phyloP scores from a whole-genome alignment of 1,140 invertebrate genomes.

The Riptortus pedestris region DNA sequence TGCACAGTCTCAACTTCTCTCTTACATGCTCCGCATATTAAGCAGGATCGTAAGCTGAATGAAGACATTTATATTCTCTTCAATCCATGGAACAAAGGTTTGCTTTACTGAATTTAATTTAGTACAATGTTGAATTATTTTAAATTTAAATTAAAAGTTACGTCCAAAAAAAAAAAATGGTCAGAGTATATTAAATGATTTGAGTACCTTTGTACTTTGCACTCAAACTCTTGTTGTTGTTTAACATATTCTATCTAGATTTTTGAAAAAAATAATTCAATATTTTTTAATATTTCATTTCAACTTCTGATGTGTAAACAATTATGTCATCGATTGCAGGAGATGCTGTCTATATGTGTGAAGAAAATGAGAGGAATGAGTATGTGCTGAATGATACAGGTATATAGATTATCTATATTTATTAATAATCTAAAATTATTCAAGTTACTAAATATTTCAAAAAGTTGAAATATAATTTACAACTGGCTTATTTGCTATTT shows the following conservation, averaged over 20 bases:
- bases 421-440: too few relatives aligned
- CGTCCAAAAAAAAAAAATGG: background rate
- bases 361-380: slow-evolving; percentile 50
- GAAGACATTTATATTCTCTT: slow-evolving; percentile 65
- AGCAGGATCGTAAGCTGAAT: slow-evolving; percentile 39
- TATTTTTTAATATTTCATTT: background rate
- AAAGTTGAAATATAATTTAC: too few relatives aligned
- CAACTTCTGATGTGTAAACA: too few relatives aligned
- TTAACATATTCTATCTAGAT: too few relatives aligned
- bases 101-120: slow-evolving; percentile 25
- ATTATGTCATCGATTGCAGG: slow-evolving; percentile 35
- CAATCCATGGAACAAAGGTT: slow-evolving; percentile 72
- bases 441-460: background rate
- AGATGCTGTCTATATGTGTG: slow-evolving; percentile 56
- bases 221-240: too few relatives aligned
- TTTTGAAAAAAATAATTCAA: slow-evolving; percentile 16
- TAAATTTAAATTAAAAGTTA: background rate
- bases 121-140: background rate
- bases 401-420: slow-evolving; percentile 1
- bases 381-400: slow-evolving; percentile 58
- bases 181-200: too few relatives aligned
- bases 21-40: slow-evolving; percentile 17
- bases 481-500: too few relatives aligned
- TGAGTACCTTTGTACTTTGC: too few relatives aligned
- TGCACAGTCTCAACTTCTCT: slow-evolving; percentile 45